phyloP scores from a whole-genome alignment of 1,140 invertebrate genomes.

The Centruroides sculpturatus region DNA sequence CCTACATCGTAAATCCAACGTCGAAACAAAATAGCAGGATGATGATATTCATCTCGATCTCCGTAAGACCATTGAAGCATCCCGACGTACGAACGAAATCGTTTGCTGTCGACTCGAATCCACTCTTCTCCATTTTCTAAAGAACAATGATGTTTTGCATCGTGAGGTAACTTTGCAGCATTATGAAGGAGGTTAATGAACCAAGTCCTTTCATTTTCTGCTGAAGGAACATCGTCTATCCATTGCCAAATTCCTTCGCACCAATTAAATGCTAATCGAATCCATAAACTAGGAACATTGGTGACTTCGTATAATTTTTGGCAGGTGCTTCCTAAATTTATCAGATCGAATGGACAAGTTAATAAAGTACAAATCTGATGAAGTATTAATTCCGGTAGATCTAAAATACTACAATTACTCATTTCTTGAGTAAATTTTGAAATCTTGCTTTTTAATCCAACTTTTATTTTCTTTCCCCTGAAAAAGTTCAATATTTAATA shows the following conservation, averaged over 20 bases:
- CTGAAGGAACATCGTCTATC: neutral
- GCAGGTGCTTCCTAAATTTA: slow-evolving; percentile 12
- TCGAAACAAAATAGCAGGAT: slow-evolving; percentile 6
- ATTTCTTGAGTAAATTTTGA: too few relatives aligned
- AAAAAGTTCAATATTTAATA: too few relatives aligned
- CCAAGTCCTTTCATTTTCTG: slow-evolving; percentile 4
- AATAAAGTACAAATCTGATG: slow-evolving; percentile 8
- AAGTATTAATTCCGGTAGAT: slow-evolving; percentile 8
- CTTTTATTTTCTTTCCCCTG: too few relatives aligned
- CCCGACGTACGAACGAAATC: slow-evolving; percentile 5
- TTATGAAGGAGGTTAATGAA: slow-evolving; percentile 1
- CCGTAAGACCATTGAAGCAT: slow-evolving; percentile 2
- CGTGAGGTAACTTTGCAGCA: neutral
- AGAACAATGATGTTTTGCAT: neutral
- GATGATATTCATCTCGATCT: neutral
- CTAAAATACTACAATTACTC: too few relatives aligned
- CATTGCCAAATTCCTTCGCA: slow-evolving; percentile 4
- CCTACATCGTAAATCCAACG: slow-evolving; percentile 12
- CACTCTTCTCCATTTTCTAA: slow-evolving; percentile 7
- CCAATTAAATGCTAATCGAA: slow-evolving; percentile 1
- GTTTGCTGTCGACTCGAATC: slow-evolving; percentile 1
- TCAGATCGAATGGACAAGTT: slow-evolving; percentile 7
- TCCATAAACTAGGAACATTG: slow-evolving; percentile 2
- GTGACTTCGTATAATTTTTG: slow-evolving; percentile 1
- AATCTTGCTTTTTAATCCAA: too few relatives aligned